A percentile compares a stretch with the other conserved stretches of the same genome.
Evolutionary conservation across 2,888 invertebrate species (phyloP).

Genomic region (Amphipyra berbera): DNA sequence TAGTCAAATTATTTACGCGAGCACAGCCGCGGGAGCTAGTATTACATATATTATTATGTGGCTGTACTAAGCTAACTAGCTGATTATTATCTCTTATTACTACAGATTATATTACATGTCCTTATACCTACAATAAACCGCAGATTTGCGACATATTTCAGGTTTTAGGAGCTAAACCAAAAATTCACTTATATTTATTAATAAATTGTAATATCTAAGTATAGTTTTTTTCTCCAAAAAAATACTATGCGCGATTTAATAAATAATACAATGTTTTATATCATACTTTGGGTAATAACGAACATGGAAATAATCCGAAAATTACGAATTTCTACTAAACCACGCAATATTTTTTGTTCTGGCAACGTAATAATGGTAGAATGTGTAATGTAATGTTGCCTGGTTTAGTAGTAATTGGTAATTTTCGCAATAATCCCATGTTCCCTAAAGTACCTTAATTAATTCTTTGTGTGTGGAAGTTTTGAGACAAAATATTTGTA

Average conservation of each 20-base stretch:
- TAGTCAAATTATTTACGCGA: no score
- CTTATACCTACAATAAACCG: conserved; percentile 17
- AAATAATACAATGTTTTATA: conserved; percentile 17
- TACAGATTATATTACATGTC: conserved; percentile 21
- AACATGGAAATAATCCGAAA: no score
- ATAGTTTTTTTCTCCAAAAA: conserved; percentile 14
- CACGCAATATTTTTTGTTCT: no score
- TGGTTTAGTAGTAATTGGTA: no score
- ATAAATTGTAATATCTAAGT: background rate
- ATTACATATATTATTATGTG: conserved; percentile 22
- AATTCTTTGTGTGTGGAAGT: conserved; percentile 22
- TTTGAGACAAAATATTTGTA: conserved; percentile 32
- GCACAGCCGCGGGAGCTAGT: no score
- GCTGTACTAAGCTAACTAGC: conserved; percentile 41
- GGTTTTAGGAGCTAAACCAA: conserved; percentile 9
- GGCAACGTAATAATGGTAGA: no score
- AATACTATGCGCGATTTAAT: conserved; percentile 37
- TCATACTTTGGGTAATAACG: no score
- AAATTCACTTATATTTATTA: conserved; percentile 3
- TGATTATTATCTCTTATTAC: conserved; percentile 19
- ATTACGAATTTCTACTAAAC: no score
- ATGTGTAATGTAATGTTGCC: no score
- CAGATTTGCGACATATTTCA: background rate
- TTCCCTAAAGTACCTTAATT: no score
- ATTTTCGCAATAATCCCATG: no score